Evolutionary conservation across 1,140 invertebrate genomes (phyloP), one percentile per base, ranked within the genome.

Genomic region (Pantala flavescens): DNA sequence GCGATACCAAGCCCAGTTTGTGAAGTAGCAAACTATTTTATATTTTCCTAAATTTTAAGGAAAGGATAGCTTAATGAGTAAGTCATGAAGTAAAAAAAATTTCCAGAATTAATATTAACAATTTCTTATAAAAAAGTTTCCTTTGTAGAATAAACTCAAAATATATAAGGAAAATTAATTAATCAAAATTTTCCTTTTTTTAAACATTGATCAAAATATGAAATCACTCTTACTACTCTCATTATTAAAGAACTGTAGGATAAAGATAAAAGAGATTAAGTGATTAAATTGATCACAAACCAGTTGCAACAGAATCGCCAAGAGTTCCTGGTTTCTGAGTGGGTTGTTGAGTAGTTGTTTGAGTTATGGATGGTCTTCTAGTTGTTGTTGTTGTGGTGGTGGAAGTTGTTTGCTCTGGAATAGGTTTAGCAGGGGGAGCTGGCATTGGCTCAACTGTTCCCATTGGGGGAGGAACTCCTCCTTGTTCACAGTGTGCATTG

Each of bases 1-100:
- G n/a, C 93, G 85, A 78, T 95, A 95, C 92, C 94, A 96, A 0
- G 94, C 93, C 95, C 95, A 97, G 79, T 96, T 97, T 0, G 94
- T 96, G 80, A 95, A 96, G 80, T 97, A 97, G 78, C 94, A 97
- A 0, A 96, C 91, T 0, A 97, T 78, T 77, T 82, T 85, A 74
- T 78, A 83, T 75, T 81, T 79, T 11, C 71, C 74, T 75, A n/a
- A 72, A 63, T 7, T 63, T 63, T 63, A 21, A 63, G 12, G n/a
- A 3, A 63, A 63, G n/a, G 3, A 63, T 63, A 7, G 49, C 28
- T 36, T 5, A 9, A 36, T n/a, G n/a, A 36, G 9, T 5, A 36
- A 36, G 28, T 2, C 28, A 36, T 36, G 2, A 36, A 36, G 9
- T 36, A 2, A 5, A 5, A 36, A n/a, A 9, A 36, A 5, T 36